Percentiles rank a stretch among this genome's conserved stretches.
phyloP scores from a whole-genome alignment of 2,113 vertebrate species.

The Tursiops truncatus region DNA sequence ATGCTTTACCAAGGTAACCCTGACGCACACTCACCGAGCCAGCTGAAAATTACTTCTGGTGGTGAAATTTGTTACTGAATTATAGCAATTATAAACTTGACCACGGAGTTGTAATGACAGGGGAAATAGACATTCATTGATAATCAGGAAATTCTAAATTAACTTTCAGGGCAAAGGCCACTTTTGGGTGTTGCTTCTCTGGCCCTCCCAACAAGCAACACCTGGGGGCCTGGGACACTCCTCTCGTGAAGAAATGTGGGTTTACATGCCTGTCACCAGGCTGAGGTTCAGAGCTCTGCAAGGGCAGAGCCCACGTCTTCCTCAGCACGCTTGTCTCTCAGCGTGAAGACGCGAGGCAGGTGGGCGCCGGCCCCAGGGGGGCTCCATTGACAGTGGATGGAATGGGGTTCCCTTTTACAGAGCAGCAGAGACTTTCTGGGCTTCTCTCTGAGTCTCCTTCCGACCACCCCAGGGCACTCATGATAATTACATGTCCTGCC shows the following conservation, averaged over 20 bases:
- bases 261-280: too few species aligned
- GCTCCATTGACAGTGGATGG: neutral
- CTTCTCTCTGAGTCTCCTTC: neutral
- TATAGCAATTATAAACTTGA: neutral
- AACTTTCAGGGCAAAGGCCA: neutral
- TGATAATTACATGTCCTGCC: neutral
- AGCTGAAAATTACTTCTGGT: neutral
- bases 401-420: neutral
- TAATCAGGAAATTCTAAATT: neutral
- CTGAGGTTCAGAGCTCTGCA: neutral
- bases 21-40: accelerated
- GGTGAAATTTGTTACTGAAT: neutral
- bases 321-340: neutral
- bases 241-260: neutral
- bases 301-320: too few species aligned
- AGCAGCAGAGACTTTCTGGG: too few species aligned
- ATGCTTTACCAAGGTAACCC: neutral
- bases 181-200: neutral
- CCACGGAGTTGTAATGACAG: too few species aligned
- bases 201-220: neutral
- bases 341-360: accelerated
- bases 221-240: neutral
- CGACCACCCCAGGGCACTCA: neutral
- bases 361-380: neutral
- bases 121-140: neutral